Percentiles rank a stretch among this genome's conserved stretches.
Conservation (phyloP, 1,140 invertebrate genomes). For the Lepidurus couesii region DNA sequence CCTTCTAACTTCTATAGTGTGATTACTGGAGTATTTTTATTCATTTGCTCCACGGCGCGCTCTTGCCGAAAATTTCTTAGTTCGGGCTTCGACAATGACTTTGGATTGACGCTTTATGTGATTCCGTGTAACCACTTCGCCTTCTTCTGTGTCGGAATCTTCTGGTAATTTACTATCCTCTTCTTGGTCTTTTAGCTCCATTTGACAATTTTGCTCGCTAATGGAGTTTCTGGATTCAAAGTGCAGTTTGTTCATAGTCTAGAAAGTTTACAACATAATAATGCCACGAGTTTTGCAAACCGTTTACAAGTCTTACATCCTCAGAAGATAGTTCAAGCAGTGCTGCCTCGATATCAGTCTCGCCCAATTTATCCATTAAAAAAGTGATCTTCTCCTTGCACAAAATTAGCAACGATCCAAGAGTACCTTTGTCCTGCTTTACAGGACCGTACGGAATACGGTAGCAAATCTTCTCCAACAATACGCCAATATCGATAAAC, state of each 20-base stretch:
- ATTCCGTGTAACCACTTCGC: constrained; percentile 26
- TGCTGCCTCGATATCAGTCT: background rate
- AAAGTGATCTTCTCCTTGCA: background rate
- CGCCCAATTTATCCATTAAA: background rate
- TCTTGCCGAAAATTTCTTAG: constrained; percentile 27
- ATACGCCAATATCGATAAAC: background rate
- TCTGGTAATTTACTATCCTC: background rate
- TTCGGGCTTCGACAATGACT: constrained; percentile 31
- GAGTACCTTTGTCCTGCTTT: background rate
- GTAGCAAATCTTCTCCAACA: constrained; percentile 10
- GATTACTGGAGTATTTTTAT: background rate
- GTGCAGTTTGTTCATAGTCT: background rate
- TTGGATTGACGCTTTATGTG: constrained; percentile 31
- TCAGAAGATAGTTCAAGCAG: background rate
- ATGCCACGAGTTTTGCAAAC: background rate
- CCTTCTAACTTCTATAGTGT: too few relatives aligned
- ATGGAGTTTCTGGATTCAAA: background rate
- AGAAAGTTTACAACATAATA: background rate
- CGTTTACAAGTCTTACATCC: background rate
- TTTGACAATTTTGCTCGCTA: background rate
- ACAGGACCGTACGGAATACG: background rate
- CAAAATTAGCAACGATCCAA: constrained; percentile 4
- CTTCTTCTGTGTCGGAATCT: constrained; percentile 32
- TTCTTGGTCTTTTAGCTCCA: background rate
- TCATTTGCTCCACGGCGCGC: constrained; percentile 8